Evolutionary conservation across 2,888 invertebrate genomes (phyloP), one percentile per base, ranked within the genome.

Genomic region (Pherbina coryleti): DNA sequence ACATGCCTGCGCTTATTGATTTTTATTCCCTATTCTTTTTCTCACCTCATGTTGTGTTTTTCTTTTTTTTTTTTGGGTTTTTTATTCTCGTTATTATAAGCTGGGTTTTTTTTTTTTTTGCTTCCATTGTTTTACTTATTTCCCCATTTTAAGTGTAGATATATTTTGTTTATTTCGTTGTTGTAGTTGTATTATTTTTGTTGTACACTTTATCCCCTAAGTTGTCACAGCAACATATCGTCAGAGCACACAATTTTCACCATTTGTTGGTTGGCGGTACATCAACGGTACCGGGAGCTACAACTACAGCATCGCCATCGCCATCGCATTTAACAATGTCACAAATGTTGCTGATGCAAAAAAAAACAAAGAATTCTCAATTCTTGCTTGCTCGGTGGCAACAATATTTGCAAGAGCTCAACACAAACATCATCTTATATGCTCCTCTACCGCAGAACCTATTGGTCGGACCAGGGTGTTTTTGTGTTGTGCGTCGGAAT

Each of bases 1-100:
- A 85, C 81, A 82, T 86, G 85, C 85, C 83, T 84, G 83, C 83
- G 83, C 83, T 86, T 87, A 86, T 86, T 87, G 85, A 86, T 86
- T 86, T 87, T 87, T 87, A 83, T 86, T 86, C 84, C 85, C 85
- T 84, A 84, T 85, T 85, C 84, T 31, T 66, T 62, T 66, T 34
- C 19, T 14, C 49, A 28, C 66, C 25, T 22, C 7, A 4, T 57
- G 34, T 44, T 37, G 72, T 44, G 37, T 72, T 70, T 73, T 72
- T 34, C n/a, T n/a, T 17, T 49, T 9, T 14, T 73, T 62, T 11
- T 74, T 37, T 49, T 19, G 17, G 28, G 34, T 25, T 74, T 62
- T 11, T 62, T 37, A 5, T 28, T 31, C 11, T 25, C 14, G 8
- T 51, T 44, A 11, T 44, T 14, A 2, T 44, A 5, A 4, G 37